Evolutionary conservation across 23 tunicate species (phyloP).

Genomic region (Botrylloides violaceus): DNA sequence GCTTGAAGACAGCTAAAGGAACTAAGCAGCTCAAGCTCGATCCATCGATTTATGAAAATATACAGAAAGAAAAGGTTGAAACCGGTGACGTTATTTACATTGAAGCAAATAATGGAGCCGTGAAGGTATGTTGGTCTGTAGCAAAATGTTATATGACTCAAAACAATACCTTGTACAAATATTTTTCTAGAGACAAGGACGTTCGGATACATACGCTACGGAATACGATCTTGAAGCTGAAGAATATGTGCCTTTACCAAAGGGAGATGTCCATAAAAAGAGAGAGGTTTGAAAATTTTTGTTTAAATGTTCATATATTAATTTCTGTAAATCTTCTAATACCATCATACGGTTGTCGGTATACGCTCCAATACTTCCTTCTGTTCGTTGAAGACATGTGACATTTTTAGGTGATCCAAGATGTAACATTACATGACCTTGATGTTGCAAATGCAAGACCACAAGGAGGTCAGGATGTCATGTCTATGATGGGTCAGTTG

Average conservation of each 20-base stretch:
- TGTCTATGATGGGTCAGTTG: conserved; percentile 90
- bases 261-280: conserved; percentile 97
- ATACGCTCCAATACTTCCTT: neutral
- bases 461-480: conserved; percentile 95
- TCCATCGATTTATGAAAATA: conserved; percentile 93
- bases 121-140: conserved; percentile 49
- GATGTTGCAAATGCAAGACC: conserved; percentile 98
- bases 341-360: neutral
- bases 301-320: neutral
- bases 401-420: conserved; percentile 53
- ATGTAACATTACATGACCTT: conserved; percentile 95
- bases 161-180: no score
- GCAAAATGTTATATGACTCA: neutral
- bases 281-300: conserved; percentile 48
- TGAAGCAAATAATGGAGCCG: conserved; percentile 99
- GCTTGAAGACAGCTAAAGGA: conserved; percentile 94
- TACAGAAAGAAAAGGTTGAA: conserved; percentile 94
- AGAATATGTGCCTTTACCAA: conserved; percentile 97
- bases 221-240: conserved; percentile 99
- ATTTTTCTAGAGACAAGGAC: conserved; percentile 52
- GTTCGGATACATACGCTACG: conserved; percentile 97
- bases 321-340: neutral
- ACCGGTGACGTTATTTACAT: conserved; percentile 98
- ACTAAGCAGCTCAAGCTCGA: conserved; percentile 93
- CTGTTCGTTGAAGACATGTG: neutral